Evolutionary conservation across 2,888 invertebrate species (phyloP).

Genomic region (Cephalotes varians): DNA sequence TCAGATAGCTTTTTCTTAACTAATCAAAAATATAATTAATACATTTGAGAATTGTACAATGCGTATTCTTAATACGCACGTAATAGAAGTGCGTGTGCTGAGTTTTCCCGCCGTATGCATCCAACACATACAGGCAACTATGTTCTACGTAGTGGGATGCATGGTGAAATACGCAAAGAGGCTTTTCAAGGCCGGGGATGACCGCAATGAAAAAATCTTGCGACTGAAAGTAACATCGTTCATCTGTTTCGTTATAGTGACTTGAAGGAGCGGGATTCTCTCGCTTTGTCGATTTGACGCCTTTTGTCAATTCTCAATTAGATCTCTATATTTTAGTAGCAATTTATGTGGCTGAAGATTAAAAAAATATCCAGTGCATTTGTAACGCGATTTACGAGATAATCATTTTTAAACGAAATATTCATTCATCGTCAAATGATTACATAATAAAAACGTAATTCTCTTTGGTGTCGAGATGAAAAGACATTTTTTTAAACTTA

Average conservation of each 20-base stretch:
- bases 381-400: neutral
- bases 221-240: neutral
- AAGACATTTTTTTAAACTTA: neutral
- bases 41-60: conserved; percentile 4
- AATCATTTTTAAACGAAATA: neutral
- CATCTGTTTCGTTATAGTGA: neutral
- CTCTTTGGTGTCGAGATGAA: neutral
- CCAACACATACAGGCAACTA: neutral
- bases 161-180: neutral
- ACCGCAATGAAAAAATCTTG: neutral
- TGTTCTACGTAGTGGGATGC: neutral
- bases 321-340: neutral
- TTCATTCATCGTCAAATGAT: neutral
- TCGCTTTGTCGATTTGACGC: neutral
- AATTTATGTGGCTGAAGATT: neutral
- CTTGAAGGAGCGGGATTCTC: neutral
- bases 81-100: neutral
- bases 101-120: neutral
- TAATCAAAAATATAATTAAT: conserved; percentile 8
- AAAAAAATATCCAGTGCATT: neutral
- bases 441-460: neutral
- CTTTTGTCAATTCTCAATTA: neutral
- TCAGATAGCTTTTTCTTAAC: neutral
- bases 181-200: neutral
- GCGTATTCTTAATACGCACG: neutral